Percentiles rank a stretch among this genome's conserved stretches.
These are phyloP conservation scores for Tyrannus savana DNA, from an alignment of 2,113 vertebrate genomes.

Conservation along the genomic window DNA sequence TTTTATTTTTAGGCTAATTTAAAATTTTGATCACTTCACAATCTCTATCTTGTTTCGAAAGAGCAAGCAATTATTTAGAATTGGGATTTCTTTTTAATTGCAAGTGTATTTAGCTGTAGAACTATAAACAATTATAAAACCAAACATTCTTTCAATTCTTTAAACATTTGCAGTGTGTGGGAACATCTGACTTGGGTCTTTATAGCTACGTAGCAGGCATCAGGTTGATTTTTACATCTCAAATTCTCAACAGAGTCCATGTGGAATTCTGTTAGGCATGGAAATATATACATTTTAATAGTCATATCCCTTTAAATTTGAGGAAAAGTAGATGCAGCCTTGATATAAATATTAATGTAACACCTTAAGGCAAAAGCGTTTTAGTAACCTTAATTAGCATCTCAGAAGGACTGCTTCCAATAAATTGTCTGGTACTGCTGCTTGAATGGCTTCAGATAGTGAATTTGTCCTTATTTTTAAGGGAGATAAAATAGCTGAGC, in stretches of 20 bases:
- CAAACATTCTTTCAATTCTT: background rate
- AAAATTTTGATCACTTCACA: background rate
- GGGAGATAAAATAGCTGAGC: background rate
- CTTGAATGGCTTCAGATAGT: background rate
- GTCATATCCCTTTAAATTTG: background rate
- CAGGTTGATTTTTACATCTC: background rate
- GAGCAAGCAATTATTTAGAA: background rate
- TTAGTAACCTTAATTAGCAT: background rate
- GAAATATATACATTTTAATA: background rate
- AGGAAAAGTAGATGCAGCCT: background rate
- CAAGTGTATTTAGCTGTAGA: background rate
- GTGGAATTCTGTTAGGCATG: background rate
- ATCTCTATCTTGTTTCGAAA: background rate
- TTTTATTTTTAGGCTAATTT: background rate
- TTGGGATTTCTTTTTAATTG: background rate
- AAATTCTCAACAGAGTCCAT: background rate
- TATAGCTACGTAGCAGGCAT: background rate
- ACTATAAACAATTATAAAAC: background rate
- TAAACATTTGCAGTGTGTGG: background rate
- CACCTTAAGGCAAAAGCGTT: background rate
- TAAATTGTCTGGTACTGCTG: background rate
- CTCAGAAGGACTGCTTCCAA: background rate
- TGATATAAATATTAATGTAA: conserved; percentile 34
- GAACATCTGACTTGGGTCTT: background rate
- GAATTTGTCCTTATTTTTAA: background rate